These are phyloP conservation scores for Spatulosminthurus flaviceps DNA, from an alignment of 2,888 invertebrate species.

Conservation along the genomic window DNA sequence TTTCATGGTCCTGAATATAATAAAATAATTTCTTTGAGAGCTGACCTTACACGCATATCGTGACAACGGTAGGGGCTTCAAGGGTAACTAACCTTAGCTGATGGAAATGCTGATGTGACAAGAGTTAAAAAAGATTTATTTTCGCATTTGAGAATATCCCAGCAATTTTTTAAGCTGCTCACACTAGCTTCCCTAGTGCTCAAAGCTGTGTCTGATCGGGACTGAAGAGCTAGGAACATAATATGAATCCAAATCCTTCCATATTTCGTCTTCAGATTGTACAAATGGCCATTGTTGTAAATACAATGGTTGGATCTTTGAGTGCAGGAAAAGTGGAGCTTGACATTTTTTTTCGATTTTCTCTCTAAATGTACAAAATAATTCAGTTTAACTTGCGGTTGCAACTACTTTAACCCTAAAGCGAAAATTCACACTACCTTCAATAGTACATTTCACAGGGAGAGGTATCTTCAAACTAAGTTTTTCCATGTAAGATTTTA, in stretches of 20 bases:
- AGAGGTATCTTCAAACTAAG: conserved; percentile 85
- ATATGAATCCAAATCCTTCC: conserved; percentile 94
- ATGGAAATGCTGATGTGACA: conserved; percentile 92
- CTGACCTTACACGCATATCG: too few relatives aligned
- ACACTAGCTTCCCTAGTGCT: conserved; percentile 84
- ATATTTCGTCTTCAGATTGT: conserved; percentile 72
- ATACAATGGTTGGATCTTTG: conserved; percentile 82
- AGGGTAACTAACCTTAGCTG: conserved; percentile 63
- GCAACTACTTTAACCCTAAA: too few relatives aligned
- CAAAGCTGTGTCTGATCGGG: conserved; percentile 78
- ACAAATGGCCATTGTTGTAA: conserved; percentile 74
- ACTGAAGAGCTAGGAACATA: conserved; percentile 92
- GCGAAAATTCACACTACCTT: conserved; percentile 72
- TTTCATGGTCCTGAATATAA: conserved; percentile 78
- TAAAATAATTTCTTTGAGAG: too few relatives aligned
- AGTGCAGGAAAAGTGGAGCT: conserved; percentile 89
- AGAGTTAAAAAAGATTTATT: conserved; percentile 88
- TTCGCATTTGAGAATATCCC: conserved; percentile 93
- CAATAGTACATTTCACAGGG: conserved; percentile 92
- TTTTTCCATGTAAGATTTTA: conserved; percentile 89
- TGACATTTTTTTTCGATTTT: conserved; percentile 85
- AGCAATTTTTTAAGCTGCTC: conserved; percentile 86
- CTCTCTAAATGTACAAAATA: conserved; percentile 70
- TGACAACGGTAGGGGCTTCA: too few relatives aligned
- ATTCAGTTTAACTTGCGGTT: too few relatives aligned